Evolutionary conservation across 2,113 vertebrate species (phyloP), one percentile per base, ranked within the genome.

Genomic region (Ictalurus furcatus): DNA sequence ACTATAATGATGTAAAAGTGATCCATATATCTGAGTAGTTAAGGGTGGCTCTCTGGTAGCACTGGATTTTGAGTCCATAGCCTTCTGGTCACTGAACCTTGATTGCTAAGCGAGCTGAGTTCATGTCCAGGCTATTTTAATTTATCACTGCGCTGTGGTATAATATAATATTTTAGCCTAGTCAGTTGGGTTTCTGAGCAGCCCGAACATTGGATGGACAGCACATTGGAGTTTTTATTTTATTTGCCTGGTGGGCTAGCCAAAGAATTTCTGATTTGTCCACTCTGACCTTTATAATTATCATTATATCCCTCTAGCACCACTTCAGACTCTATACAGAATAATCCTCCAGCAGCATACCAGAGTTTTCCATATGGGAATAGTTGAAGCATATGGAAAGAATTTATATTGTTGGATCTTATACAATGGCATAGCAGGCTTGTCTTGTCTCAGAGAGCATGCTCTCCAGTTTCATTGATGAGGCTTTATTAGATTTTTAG

Each of bases 371-470:
- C n/a, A 34, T 7, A 28, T 54, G 16, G 34, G 8, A 84, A 65
- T 40, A 17, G 74, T 17, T 83, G 59, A n/a, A 69, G n/a, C n/a
- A 14, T 69, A 73, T 69, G 48, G 63, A 83, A 81, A 71, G 63
- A 82, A 82, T 83, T 82, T 83, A 65, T 88, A 34, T 71, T 58
- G n/a, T 88, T 88, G 30, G 30, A 88, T 40, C 37, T 58, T 58
- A 48, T 44, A 34, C 3, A 25, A 63, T 19, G 74, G 34, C 79
- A 58, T 30, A 79, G 76, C 79, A 58, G 54, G 16, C 59, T 16
- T 44, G 58, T 3, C 40, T 12, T 79, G 58, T 6, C 9, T 81
- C 1, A 52, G 48, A 34, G 16, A 34, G n/a, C 16, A 25, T 21
- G 19, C 1, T 87, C n/a, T 82, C 34, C 30, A 37, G 3, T 83